phyloP scores from a whole-genome alignment of 2,888 invertebrate genomes.

The Baccha elongata region DNA sequence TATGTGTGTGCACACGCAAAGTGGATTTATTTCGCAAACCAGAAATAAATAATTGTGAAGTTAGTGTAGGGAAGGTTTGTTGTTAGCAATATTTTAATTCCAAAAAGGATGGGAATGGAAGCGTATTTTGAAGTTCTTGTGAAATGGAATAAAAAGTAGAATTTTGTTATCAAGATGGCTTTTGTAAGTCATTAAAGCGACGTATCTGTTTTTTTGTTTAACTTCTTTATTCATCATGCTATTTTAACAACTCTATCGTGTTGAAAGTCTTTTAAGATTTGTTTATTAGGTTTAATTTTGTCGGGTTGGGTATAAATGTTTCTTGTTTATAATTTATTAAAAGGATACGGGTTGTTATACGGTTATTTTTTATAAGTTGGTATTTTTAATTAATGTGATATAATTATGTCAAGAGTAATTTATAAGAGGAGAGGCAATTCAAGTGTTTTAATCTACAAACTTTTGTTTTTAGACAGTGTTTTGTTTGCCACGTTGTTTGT shows the following conservation, averaged over 20 bases:
- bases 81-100: slow-evolving; percentile 18
- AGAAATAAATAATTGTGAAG: slow-evolving; percentile 9
- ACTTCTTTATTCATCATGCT: slow-evolving; percentile 7
- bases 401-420: no score
- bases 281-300: background rate
- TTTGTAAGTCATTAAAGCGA: slow-evolving; percentile 27
- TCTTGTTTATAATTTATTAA: background rate
- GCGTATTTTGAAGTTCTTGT: background rate
- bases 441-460: no score
- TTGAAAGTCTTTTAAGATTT: slow-evolving; percentile 2
- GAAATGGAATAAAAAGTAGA: background rate
- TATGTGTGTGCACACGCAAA: slow-evolving; percentile 55
- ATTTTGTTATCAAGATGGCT: slow-evolving; percentile 22
- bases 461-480: no score
- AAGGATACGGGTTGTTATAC: slow-evolving; percentile 2
- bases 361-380: background rate
- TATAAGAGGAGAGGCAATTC: no score
- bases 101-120: background rate
- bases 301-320: background rate
- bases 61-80: slow-evolving; percentile 16
- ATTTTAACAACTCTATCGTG: slow-evolving; percentile 5
- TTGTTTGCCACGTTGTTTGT: no score
- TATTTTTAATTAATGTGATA: no score
- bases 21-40: slow-evolving; percentile 13
- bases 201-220: slow-evolving; percentile 13